Evolutionary conservation across 1,140 invertebrate genomes (phyloP), one percentile per base, ranked within the genome.

Genomic region (Halesus radiatus): DNA sequence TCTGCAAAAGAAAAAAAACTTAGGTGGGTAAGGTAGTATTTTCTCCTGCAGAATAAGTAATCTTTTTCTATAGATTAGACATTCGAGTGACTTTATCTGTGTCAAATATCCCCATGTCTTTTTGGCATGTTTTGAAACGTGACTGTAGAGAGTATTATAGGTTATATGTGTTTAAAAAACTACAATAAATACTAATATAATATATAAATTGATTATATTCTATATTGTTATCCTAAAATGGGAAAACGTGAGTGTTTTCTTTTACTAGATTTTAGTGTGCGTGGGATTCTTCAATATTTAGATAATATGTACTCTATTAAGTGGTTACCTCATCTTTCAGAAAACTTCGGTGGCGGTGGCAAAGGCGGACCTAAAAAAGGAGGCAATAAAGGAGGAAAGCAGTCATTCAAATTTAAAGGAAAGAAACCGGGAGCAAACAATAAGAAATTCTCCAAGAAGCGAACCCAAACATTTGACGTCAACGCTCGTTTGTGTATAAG

Each of bases 401-500:
- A 68, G 45, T 68, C 64, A n/a, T 76, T 76, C 22, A 80, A 80
- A 76, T 66, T 66, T 53, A 80, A 80, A 64, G 78, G 78, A 7
- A 70, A 66, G 8, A 78, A 79, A 45, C 37, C 37, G 10, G 37
- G 37, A 45, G 37, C 37, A 45, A 22, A 54, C 13, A 72, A 79
- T 58, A 32, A 68, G 15, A 79, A 79, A 50, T 73, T 79, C 26
- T 23, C 16, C n/a, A 73, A 79, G 52, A 78, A 78, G 58, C 78
- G 68, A 37, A 79, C 20, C 15, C 50, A 29, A 23, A 80, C 73
- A 64, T 83, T 79, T 64, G 82, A 83, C 16, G 73, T 68, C 3
- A 80, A 80, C 70, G 86, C 87, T 0, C 84, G 88, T 29, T 84
- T 89, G 13, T 85, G 87, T 20, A 84, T 89, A 13, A 84, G 87